These are phyloP conservation scores for Megaustenia siamemsis DNA, from an alignment of 2,888 invertebrate genomes.

Conservation along the genomic window DNA sequence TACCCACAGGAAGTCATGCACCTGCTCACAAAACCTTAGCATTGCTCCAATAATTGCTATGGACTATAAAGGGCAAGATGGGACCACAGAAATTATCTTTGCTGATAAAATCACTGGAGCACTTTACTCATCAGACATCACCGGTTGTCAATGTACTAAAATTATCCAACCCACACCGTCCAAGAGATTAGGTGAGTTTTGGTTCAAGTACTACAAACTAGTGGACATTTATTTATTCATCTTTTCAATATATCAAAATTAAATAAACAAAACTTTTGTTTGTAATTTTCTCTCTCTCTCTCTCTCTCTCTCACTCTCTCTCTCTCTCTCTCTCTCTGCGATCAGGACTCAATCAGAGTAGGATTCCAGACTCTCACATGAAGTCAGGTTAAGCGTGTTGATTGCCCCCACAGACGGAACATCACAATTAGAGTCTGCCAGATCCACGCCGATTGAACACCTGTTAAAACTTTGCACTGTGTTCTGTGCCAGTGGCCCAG, in stretches of 20 bases:
- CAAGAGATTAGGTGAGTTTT: conserved; percentile 55
- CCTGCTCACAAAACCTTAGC: conserved; percentile 81
- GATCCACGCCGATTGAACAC: no score
- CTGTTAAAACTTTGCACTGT: no score
- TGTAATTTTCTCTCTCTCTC: not conserved
- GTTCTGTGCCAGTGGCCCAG: no score
- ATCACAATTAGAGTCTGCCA: no score
- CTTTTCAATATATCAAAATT: not conserved
- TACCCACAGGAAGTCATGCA: conserved; percentile 81
- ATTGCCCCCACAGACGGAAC: no score
- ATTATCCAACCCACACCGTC: conserved; percentile 49
- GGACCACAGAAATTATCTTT: conserved; percentile 66
- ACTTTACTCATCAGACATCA: conserved; percentile 66
- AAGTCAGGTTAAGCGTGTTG: no score
- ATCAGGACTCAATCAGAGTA: no score
- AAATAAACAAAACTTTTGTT: not conserved
- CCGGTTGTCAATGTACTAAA: conserved; percentile 66
- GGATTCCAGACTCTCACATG: no score
- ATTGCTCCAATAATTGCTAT: conserved; percentile 86
- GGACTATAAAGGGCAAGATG: conserved; percentile 84
- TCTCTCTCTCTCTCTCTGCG: conserved; percentile 34
- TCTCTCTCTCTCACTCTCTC: conserved; percentile 6
- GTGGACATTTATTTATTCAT: no score
- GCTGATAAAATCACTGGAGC: conserved; percentile 60
- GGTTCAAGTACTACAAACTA: not conserved